These are phyloP conservation scores for Drosophila paranaensis DNA, from an alignment of 2,888 invertebrate genomes.

Conservation along the genomic window DNA sequence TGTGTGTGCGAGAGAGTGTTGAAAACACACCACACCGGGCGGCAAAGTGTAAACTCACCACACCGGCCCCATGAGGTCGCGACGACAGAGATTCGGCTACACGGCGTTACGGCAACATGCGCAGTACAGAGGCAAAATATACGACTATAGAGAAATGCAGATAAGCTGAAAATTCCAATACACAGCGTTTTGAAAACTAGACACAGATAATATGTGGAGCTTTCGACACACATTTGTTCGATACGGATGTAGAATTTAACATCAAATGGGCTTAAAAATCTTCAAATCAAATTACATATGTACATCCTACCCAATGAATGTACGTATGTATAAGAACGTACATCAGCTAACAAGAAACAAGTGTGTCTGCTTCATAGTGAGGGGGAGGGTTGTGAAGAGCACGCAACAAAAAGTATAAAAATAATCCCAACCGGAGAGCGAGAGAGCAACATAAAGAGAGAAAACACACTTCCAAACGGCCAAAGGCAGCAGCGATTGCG, in stretches of 20 bases:
- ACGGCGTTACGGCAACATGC: constrained; percentile 45
- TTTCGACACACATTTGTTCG: constrained; percentile 8
- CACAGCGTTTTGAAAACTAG: constrained; percentile 30
- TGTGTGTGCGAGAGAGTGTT: constrained; percentile 22
- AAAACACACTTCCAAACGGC: constrained; percentile 25
- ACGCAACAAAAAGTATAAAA: constrained; percentile 72
- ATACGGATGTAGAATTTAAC: constrained; percentile 9
- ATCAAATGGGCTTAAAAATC: background rate
- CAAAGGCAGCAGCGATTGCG: constrained; percentile 34
- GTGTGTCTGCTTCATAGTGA: constrained; percentile 37
- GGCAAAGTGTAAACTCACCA: constrained; percentile 63
- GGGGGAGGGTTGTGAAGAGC: constrained; percentile 52
- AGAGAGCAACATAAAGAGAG: constrained; percentile 30
- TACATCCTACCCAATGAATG: constrained; percentile 1
- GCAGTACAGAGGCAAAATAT: constrained; percentile 50
- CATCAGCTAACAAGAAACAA: constrained; percentile 48
- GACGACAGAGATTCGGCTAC: constrained; percentile 46
- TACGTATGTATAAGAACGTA: background rate
- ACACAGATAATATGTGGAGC: constrained; percentile 11
- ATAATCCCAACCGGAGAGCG: constrained; percentile 59
- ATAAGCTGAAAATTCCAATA: constrained; percentile 61
- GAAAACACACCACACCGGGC: constrained; percentile 60
- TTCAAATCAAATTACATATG: constrained; percentile 17
- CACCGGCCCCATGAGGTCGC: constrained; percentile 75
- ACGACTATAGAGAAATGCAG: constrained; percentile 60